Percentiles rank a stretch among this genome's conserved stretches.
Evolutionary conservation across 2,113 vertebrate species (phyloP).

Genomic region (Miniopterus natalensis): DNA sequence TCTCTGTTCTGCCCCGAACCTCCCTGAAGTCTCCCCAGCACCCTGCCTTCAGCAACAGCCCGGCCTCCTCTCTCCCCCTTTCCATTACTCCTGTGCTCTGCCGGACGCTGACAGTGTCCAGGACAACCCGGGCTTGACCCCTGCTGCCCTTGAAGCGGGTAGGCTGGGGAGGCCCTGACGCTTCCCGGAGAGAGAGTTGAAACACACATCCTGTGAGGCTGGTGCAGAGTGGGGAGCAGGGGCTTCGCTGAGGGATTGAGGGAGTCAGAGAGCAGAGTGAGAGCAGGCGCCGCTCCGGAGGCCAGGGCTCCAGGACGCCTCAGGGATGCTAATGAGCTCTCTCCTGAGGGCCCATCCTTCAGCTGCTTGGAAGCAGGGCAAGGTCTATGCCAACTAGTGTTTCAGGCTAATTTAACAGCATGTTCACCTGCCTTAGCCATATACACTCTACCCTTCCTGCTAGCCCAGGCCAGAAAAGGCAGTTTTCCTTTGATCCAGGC

Average conservation of each 20-base stretch:
- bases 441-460: background rate
- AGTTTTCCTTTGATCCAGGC: background rate
- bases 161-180: background rate
- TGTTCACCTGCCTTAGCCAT: background rate
- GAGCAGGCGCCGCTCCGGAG: conserved; percentile 15
- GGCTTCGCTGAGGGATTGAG: background rate
- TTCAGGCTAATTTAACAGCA: conserved; percentile 59
- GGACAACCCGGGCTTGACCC: background rate
- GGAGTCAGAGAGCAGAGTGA: conserved; percentile 36
- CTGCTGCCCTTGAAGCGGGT: background rate
- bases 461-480: background rate
- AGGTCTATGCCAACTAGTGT: conserved; percentile 22
- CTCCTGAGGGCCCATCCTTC: background rate
- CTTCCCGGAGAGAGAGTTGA: background rate
- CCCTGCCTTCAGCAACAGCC: background rate
- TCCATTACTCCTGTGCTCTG: background rate
- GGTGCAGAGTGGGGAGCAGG: background rate
- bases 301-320: background rate
- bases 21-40: background rate
- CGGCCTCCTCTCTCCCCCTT: background rate
- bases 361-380: background rate
- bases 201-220: background rate
- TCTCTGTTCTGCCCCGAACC: background rate
- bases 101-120: background rate
- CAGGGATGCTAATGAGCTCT: conserved; percentile 55